Conservation (phyloP, 2,797 vertebrate genomes). For the Platalea minor region DNA sequence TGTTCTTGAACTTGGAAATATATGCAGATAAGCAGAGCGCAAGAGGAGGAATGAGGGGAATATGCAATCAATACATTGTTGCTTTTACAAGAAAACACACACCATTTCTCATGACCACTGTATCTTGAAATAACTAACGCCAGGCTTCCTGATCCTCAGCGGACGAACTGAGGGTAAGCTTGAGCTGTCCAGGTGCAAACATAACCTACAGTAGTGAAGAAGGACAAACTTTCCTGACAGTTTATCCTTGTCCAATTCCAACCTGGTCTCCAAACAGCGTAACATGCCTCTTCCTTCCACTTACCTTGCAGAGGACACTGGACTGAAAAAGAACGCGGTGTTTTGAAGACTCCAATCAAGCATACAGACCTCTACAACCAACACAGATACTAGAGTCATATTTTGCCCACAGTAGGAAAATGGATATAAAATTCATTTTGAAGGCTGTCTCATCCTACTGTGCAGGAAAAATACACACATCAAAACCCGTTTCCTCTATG, state of each 20-base stretch:
- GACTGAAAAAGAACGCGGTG: not conserved
- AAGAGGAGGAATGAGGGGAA: not conserved
- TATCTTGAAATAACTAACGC: not conserved
- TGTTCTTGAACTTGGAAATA: not conserved
- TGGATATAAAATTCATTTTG: not conserved
- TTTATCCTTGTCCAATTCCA: not conserved
- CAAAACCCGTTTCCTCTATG: not conserved
- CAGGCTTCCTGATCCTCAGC: not conserved
- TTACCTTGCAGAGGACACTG: not conserved
- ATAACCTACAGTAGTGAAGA: not conserved
- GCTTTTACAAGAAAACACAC: not conserved
- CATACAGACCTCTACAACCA: not conserved
- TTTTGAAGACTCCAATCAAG: not conserved
- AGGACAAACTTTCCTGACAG: not conserved
- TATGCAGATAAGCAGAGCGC: not conserved
- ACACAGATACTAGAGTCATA: not conserved
- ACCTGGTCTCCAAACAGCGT: accelerated
- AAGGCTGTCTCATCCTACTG: not conserved
- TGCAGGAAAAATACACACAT: not conserved
- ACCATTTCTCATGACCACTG: not conserved
- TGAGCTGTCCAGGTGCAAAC: not conserved
- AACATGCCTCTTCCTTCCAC: not conserved
- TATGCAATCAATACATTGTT: not conserved
- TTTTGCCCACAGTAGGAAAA: not conserved
- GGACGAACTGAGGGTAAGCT: not conserved